Base-by-base conservation (phyloP, 2,888 invertebrate species). In the Seira sanloemensis region DNA sequence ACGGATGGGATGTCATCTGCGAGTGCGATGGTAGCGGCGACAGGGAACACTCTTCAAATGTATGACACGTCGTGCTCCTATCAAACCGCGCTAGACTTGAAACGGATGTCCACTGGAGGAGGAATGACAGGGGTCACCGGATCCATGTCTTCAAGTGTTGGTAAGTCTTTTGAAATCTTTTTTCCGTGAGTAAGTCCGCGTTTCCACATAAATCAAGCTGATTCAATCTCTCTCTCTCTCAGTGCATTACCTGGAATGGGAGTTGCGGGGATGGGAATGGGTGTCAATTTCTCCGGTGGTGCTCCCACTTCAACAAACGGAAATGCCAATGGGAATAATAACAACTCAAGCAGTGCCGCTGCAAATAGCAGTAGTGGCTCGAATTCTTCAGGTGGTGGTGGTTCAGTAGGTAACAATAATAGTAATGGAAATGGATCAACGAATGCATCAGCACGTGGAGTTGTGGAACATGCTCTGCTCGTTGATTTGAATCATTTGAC, bases 31-130 rank as follows among this genome's bases (percentile, higher is more conserved):
- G 87, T 89, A 84, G 88, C 87, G 16, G 87, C 89, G 77, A 85
- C 89, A 75, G 88, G 88, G 84, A 89, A 89, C 84, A 85, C 86
- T 72, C 88, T 88, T 79, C 88, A 87, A 86, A 97, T 97, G 97
- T 97, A 97, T 94, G 97, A 97, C 93, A 96, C 96, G 93, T 96
- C 96, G 91, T 97, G 97, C 93, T 97, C 96, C 92, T 97, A 97
- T 93, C 96, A 96, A 91, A 95, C 95, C 91, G 95, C 95, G 90
- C 92, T 95, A 90, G 95, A 95, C 92, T 92, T 95, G 90, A 95
- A 95, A 91, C 93, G 95, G 90, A 90, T 90, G 89, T 88, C 88
- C 86, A 88, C 84, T 86, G 87, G 87, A 82, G 87, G 87, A 81
- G 88, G 88, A 84, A 88, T 88, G 88, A 89, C 88, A 88, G 88